Evolutionary conservation across 2,113 vertebrate genomes (phyloP).

Genomic region (Peromyscus maniculatus): DNA sequence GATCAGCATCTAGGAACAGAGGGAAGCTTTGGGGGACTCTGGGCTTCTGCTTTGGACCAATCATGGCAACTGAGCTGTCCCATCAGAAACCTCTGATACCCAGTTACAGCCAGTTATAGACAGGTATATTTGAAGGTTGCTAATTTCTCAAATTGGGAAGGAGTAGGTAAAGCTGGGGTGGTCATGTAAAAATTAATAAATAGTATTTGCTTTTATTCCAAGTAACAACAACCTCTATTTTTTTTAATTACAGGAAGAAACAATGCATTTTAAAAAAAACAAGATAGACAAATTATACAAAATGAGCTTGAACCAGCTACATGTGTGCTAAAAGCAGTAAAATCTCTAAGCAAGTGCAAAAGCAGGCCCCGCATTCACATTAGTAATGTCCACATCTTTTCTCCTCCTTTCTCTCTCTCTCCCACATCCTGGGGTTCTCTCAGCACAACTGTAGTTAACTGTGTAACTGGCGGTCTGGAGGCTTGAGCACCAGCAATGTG

Average conservation of each 20-base stretch:
- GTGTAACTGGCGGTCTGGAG: background rate
- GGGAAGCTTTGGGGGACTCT: background rate
- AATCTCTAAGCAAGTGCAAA: constrained; percentile 37
- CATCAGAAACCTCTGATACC: background rate
- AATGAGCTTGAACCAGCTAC: constrained; percentile 8
- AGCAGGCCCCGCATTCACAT: background rate
- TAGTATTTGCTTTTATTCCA: constrained; percentile 49
- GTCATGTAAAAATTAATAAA: background rate
- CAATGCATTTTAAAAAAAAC: background rate
- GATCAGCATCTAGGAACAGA: background rate
- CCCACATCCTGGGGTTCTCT: background rate
- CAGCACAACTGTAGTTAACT: background rate
- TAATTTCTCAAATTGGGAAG: constrained; percentile 9
- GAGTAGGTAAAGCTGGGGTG: background rate
- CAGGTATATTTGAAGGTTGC: background rate
- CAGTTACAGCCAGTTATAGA: background rate
- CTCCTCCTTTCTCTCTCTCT: constrained; percentile 9
- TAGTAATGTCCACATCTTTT: background rate
- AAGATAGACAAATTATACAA: background rate
- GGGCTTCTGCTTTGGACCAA: background rate
- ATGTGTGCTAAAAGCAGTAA: background rate
- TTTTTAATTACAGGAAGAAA: constrained; percentile 32
- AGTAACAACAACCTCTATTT: background rate
- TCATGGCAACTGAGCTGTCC: background rate
- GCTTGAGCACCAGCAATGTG: background rate